Conservation (phyloP, 1,140 invertebrate species). For the Panulirus ornatus region DNA sequence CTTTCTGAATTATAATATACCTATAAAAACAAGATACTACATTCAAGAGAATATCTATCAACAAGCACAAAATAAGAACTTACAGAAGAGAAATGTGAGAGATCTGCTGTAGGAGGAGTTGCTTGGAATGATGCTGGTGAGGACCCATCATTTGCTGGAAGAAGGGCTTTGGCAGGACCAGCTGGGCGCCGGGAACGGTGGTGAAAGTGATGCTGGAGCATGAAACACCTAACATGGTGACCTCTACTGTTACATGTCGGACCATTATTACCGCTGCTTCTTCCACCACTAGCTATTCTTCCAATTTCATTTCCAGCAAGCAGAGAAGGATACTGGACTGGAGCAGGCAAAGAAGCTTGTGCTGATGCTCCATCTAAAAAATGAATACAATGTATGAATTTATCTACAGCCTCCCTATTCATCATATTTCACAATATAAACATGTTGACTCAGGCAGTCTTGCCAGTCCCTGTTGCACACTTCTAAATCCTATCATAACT, state of each 20-base stretch:
- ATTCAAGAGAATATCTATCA: too few relatives aligned
- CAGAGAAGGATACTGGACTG: conserved; percentile 79
- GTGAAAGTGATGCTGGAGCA: conserved; percentile 48
- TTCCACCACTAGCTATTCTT: conserved; percentile 77
- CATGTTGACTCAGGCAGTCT: too few relatives aligned
- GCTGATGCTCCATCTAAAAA: conserved; percentile 33
- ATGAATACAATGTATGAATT: not conserved
- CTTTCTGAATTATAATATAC: too few relatives aligned
- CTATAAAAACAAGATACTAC: too few relatives aligned
- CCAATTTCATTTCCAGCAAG: conserved; percentile 82
- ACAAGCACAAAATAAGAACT: conserved; percentile 13
- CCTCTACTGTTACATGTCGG: conserved; percentile 72
- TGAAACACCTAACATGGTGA: conserved; percentile 57
- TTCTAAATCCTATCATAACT: too few relatives aligned
- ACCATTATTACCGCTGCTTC: conserved; percentile 76
- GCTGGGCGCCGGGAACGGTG: conserved; percentile 39
- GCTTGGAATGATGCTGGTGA: conserved; percentile 47
- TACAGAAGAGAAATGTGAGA: conserved; percentile 62
- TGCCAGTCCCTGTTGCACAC: too few relatives aligned
- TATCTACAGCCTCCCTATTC: too few relatives aligned
- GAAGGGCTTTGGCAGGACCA: conserved; percentile 57
- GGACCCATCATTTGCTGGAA: conserved; percentile 48
- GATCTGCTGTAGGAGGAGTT: conserved; percentile 52
- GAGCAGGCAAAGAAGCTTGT: conserved; percentile 78
- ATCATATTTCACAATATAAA: too few relatives aligned